Base-by-base conservation (phyloP, 2,797 vertebrate genomes). In the Notamacropus eugenii region DNA sequence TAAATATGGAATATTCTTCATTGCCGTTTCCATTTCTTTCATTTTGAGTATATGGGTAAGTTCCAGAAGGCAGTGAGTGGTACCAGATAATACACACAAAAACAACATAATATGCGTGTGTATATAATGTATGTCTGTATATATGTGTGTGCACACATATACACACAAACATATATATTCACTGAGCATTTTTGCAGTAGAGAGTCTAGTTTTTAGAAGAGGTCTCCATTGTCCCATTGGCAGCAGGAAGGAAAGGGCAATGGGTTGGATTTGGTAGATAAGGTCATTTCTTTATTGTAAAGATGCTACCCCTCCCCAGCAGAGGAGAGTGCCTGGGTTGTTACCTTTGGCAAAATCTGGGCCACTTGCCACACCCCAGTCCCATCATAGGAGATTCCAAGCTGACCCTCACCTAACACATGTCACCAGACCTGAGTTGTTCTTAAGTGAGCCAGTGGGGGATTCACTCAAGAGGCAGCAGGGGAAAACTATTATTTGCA, bases 1-100 rank as follows among this genome's bases (percentile, higher is more conserved):
- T 98, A 98, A 98, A 98, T 98, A 98, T 96, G 98, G 98, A 98
- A 98, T 95, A 98, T 55, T 29, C 93, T 34, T 22, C 40, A 50
- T 56, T 96, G 96, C 92, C 87, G 95, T 94, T 97, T 97, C 94
- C 74, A 90, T 67, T 96, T 96, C 95, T 96, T 95, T 55, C 55
- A 0, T 55, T 95, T 95, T 96, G 92, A 96, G 62, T 50, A 90
- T 93, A 92, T 87, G 92, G 91, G 96, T 2, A 97, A 94, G 95
- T 97, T 97, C 96, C 8, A 57, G 97, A 97, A 97, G 87, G 74
- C 27, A 95, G 93, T 29, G 93, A 55, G 93, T 3, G 22, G 59
- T 56, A 87, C 74, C 40, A 46, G 40, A 87, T 87, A 87, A 50
- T 50, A 87, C 74, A 46, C 40, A 87, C 40, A 50, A 87, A 87